phyloP scores from a whole-genome alignment of 2,113 vertebrate species.

The Callithrix jacchus region DNA sequence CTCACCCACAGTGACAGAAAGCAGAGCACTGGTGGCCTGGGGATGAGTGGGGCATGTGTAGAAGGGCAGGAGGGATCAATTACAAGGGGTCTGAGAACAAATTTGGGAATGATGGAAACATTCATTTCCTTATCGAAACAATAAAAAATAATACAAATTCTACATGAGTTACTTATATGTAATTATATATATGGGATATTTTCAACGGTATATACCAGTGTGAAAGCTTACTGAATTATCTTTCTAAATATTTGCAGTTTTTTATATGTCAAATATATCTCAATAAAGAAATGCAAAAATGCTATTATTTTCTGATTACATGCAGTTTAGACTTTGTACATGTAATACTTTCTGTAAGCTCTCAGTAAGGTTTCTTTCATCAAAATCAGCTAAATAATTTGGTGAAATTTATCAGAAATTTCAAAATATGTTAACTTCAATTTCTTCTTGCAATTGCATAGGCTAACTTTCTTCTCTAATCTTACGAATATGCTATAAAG shows the following conservation, averaged over 20 bases:
- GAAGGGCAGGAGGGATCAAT: not conserved
- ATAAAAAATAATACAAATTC: too few species aligned
- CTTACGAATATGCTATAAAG: not conserved
- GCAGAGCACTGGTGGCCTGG: not conserved
- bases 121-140: not conserved
- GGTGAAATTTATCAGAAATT: conserved; percentile 2
- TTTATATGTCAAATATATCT: not conserved
- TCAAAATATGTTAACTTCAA: not conserved
- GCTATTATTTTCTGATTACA: not conserved
- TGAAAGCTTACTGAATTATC: not conserved
- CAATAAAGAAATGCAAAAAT: not conserved
- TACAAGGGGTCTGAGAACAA: not conserved
- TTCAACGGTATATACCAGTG: not conserved
- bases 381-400: not conserved
- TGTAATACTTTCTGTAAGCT: not conserved
- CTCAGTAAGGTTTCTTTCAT: not conserved
- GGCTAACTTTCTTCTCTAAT: conserved; percentile 1
- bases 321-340: not conserved
- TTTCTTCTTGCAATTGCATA: not conserved
- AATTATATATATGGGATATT: not conserved
- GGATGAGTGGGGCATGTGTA: not conserved
- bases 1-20: not conserved
- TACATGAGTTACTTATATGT: not conserved
- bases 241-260: not conserved
- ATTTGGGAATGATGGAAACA: not conserved